phyloP scores from a whole-genome alignment of 2,888 invertebrate species.

The Idaea biselata region DNA sequence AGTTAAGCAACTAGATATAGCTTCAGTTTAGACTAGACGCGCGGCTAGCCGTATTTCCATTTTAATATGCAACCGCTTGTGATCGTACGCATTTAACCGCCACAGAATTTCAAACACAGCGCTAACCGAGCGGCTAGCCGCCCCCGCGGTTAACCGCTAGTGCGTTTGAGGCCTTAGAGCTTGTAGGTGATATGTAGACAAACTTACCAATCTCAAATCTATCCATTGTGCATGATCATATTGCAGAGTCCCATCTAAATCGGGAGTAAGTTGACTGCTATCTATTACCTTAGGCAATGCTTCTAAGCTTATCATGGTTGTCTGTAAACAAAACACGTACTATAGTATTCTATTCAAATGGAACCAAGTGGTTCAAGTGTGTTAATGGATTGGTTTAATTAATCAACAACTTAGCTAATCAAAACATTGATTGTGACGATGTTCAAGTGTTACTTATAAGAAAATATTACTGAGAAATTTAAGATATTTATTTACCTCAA shows the following conservation, averaged over 20 bases:
- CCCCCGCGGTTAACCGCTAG: too few relatives aligned
- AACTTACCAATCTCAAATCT: constrained; percentile 88
- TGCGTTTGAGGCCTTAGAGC: too few relatives aligned
- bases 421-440: not conserved
- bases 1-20: not conserved
- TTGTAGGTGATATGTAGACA: not conserved
- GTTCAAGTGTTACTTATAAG: not conserved
- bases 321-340: constrained; percentile 81
- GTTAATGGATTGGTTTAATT: not conserved
- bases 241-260: constrained; percentile 95
- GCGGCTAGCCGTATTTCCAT: too few relatives aligned
- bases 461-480: not conserved
- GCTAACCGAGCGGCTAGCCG: too few relatives aligned
- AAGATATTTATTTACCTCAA: constrained; percentile 85
- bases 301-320: constrained; percentile 97
- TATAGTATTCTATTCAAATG: not conserved
- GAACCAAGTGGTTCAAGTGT: not conserved
- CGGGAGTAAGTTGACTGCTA: constrained; percentile 93
- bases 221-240: constrained; percentile 99
- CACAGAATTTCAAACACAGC: too few relatives aligned
- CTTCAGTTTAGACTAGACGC: too few relatives aligned
- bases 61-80: too few relatives aligned
- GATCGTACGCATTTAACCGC: too few relatives aligned
- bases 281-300: constrained; percentile 96
- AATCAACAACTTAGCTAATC: not conserved